phyloP scores from a whole-genome alignment of 2,113 vertebrate species.

The Microcebus tavaratra region DNA sequence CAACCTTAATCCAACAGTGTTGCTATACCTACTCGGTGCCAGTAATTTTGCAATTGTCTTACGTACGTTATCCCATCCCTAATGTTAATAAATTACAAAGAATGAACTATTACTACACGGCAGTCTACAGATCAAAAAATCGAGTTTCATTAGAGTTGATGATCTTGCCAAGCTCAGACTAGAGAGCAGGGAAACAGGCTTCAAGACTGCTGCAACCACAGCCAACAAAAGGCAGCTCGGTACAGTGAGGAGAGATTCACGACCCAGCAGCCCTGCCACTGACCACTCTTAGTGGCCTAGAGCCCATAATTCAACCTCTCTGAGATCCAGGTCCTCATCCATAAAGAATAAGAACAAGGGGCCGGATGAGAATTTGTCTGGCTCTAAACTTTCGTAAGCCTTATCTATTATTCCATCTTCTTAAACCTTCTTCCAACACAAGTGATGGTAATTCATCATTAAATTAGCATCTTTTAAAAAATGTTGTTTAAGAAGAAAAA shows the following conservation, averaged over 20 bases:
- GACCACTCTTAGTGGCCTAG: background rate
- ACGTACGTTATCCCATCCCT: background rate
- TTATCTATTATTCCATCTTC: conserved; percentile 63
- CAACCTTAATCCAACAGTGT: background rate
- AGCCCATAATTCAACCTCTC: background rate
- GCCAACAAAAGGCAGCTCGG: background rate
- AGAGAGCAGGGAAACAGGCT: background rate
- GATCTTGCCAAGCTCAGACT: background rate
- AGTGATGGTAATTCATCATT: conserved; percentile 74
- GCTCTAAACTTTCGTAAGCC: background rate
- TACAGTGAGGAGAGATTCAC: background rate
- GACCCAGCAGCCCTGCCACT: background rate
- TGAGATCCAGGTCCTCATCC: background rate
- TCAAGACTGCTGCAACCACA: too few species aligned
- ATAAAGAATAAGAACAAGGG: background rate
- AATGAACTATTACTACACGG: background rate
- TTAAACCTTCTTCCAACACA: conserved; percentile 65
- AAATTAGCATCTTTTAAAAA: conserved; percentile 69
- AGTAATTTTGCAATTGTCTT: background rate
- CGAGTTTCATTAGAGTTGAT: background rate
- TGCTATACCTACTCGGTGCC: background rate
- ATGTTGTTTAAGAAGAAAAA: conserved; percentile 51
- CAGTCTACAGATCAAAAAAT: background rate
- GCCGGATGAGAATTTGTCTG: fast-evolving
- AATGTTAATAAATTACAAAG: background rate